Percentiles rank a stretch among this genome's conserved stretches.
Conservation (phyloP, 2,888 invertebrate genomes). For the Volucella zonaria region DNA sequence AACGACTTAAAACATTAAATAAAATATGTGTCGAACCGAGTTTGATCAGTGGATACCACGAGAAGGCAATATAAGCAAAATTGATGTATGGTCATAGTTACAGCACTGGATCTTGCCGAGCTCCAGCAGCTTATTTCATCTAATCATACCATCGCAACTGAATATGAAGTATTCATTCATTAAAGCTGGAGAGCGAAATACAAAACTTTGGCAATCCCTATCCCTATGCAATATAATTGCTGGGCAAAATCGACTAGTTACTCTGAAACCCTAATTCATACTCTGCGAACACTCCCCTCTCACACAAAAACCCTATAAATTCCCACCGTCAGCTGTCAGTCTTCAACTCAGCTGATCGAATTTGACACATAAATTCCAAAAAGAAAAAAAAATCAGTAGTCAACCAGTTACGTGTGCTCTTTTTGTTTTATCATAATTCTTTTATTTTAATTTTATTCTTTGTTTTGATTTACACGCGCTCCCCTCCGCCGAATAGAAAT, state of each 20-base stretch:
- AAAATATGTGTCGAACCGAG: no score
- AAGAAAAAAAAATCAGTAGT: conserved; percentile 23
- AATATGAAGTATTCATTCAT: no score
- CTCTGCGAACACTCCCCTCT: conserved; percentile 2
- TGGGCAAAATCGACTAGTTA: background rate
- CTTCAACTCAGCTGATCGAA: conserved; percentile 42
- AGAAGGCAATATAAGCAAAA: no score
- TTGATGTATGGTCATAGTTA: no score
- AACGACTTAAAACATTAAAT: no score
- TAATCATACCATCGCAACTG: no score
- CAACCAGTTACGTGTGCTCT: conserved; percentile 58
- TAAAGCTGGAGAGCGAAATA: no score
- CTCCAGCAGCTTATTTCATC: no score
- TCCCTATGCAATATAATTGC: no score
- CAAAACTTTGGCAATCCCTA: no score
- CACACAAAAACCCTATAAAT: conserved; percentile 34
- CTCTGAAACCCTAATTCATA: background rate
- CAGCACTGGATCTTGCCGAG: no score
- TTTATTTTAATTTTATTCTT: conserved; percentile 54
- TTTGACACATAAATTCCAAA: conserved; percentile 28
- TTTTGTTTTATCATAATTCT: conserved; percentile 48
- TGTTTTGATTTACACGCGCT: conserved; percentile 37
- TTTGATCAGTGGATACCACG: no score
- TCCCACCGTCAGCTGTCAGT: conserved; percentile 17
- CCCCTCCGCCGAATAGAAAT: background rate